Conservation (phyloP, 1,140 invertebrate species). For the Odontomachus brunneus region DNA sequence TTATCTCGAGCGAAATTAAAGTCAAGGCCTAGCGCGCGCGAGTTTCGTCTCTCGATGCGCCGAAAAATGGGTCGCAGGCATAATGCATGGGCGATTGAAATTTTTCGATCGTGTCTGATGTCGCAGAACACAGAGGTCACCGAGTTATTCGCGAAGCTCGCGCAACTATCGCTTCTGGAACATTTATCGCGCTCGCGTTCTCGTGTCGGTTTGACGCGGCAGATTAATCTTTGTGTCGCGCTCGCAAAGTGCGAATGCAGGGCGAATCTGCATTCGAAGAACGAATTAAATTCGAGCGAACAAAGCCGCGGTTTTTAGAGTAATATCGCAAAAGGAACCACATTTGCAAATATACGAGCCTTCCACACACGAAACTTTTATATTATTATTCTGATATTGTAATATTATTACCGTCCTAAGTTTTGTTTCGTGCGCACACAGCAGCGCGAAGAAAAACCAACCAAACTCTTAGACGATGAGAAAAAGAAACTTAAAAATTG, state of each 20-base stretch:
- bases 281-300: no score
- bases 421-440: no score
- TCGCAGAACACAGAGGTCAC: slow-evolving; percentile 29
- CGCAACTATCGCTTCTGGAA: slow-evolving; percentile 22
- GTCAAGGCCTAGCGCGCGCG: slow-evolving; percentile 36
- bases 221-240: no score
- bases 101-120: slow-evolving; percentile 21
- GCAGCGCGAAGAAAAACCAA: not conserved
- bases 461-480: no score
- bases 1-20: slow-evolving; percentile 54
- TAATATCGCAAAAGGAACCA: no score
- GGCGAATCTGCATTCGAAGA: no score
- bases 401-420: not conserved
- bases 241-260: no score
- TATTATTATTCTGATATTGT: not conserved
- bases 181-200: slow-evolving; percentile 31
- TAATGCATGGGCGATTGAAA: slow-evolving; percentile 43
- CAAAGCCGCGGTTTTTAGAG: no score
- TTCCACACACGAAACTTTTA: no score
- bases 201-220: no score
- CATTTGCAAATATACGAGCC: no score
- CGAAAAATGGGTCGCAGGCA: slow-evolving; percentile 45
- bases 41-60: slow-evolving; percentile 1
- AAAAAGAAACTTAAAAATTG: no score
- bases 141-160: slow-evolving; percentile 39